These are phyloP conservation scores for Hoplias malabaricus DNA, from an alignment of 2,113 vertebrate genomes.

Conservation along the genomic window DNA sequence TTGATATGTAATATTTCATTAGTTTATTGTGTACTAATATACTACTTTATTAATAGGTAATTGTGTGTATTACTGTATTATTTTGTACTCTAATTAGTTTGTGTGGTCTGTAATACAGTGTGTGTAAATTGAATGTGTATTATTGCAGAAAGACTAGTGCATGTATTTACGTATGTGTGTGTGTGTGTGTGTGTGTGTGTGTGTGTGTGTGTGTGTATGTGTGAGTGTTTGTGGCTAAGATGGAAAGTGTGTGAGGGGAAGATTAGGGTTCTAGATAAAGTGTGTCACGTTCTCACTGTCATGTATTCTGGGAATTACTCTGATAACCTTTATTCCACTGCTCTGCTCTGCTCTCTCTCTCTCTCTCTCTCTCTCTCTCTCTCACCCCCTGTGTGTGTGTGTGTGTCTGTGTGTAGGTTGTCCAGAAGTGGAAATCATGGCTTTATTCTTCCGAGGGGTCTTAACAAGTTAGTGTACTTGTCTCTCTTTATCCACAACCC, in stretches of 20 bases:
- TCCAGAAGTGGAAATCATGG: slow-evolving; percentile 22
- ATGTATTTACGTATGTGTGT: background rate
- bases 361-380: background rate
- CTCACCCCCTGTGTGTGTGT: background rate
- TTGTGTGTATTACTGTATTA: no score
- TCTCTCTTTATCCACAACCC: no score
- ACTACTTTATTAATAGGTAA: background rate
- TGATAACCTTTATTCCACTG: background rate
- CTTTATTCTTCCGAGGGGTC: slow-evolving; percentile 43
- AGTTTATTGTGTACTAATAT: no score
- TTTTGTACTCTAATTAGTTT: background rate
- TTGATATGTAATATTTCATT: no score
- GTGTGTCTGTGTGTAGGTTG: slow-evolving; percentile 21
- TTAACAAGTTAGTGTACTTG: slow-evolving; percentile 43
- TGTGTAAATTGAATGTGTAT: background rate
- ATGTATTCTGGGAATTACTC: background rate
- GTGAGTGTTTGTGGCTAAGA: no score
- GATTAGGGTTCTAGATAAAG: background rate
- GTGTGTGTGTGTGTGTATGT: background rate
- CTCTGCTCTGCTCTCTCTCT: background rate
- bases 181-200: background rate
- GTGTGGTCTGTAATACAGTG: background rate
- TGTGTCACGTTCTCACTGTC: background rate
- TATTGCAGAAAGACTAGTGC: background rate
- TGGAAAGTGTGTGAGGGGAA: background rate